A percentile compares a stretch with the other conserved stretches of the same genome.
Conservation (phyloP, 1,140 invertebrate genomes). For the Schlechtendalia chinensis region DNA sequence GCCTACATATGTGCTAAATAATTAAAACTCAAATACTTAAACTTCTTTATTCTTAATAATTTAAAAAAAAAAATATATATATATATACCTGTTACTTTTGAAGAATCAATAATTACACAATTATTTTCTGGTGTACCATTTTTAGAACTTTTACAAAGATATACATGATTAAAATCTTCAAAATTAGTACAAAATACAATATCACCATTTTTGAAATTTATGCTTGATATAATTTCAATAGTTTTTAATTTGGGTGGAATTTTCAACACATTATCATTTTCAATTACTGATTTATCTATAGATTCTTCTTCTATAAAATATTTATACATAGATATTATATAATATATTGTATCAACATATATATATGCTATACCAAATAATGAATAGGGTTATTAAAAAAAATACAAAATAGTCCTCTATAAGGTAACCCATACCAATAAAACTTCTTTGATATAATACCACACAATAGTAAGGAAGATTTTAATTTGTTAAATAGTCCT, state of each 20-base stretch:
- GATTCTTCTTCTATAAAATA: background rate
- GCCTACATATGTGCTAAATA: no score
- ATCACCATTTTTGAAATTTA: conserved; percentile 20
- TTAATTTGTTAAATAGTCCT: no score
- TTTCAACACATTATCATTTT: background rate
- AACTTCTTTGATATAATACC: no score
- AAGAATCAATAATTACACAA: background rate
- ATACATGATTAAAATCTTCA: conserved; percentile 31
- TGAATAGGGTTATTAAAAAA: background rate
- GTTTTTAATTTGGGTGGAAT: background rate
- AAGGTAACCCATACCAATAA: no score
- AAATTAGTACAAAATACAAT: conserved; percentile 36
- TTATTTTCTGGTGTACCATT: background rate
- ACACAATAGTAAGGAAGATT: no score
- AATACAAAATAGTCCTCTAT: background rate
- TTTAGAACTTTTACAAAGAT: conserved; percentile 22
- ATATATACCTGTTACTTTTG: conserved; percentile 7
- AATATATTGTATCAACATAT: no score
- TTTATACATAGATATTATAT: background rate
- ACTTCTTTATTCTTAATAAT: no score
- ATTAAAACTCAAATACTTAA: no score
- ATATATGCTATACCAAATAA: no score
- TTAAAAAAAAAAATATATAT: no score
- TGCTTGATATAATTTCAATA: background rate
- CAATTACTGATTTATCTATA: background rate